phyloP scores from a whole-genome alignment of 2,113 vertebrate species.

The Psilopogon haemacephalus region DNA sequence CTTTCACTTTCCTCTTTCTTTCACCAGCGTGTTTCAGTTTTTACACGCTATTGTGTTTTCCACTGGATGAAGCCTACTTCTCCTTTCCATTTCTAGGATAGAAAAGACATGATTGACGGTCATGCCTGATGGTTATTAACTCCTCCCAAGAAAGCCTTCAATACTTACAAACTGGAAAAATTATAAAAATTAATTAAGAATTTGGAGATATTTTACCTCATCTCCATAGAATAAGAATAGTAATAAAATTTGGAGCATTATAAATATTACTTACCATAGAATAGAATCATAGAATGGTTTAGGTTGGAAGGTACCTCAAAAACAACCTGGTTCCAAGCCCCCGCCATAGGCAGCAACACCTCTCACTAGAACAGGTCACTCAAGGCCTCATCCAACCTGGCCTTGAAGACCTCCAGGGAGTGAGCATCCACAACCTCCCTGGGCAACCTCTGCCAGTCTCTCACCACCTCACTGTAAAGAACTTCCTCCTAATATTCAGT shows the following conservation, averaged over 20 bases:
- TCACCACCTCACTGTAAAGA: too few relatives aligned
- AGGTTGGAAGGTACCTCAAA: too few relatives aligned
- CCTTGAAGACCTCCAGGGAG: too few relatives aligned
- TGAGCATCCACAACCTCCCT: too few relatives aligned
- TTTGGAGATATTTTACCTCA: background rate
- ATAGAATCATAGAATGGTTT: too few relatives aligned
- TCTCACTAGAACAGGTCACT: too few relatives aligned
- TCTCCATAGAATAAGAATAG: background rate
- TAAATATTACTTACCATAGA: background rate
- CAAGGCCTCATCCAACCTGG: too few relatives aligned
- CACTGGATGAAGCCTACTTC: fast-evolving
- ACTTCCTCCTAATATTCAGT: too few relatives aligned
- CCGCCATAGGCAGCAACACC: too few relatives aligned
- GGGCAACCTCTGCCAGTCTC: too few relatives aligned
- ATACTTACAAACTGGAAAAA: background rate
- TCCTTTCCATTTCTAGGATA: background rate
- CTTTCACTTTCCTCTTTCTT: background rate
- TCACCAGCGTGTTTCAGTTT: background rate
- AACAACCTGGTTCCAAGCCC: too few relatives aligned
- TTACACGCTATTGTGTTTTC: background rate
- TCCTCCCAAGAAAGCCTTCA: background rate
- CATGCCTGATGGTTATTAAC: background rate
- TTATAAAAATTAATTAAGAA: background rate
- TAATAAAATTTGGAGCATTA: background rate
- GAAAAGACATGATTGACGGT: background rate